These are phyloP conservation scores for Callipepla californica DNA, from an alignment of 2,113 vertebrate species.

Conservation along the genomic window DNA sequence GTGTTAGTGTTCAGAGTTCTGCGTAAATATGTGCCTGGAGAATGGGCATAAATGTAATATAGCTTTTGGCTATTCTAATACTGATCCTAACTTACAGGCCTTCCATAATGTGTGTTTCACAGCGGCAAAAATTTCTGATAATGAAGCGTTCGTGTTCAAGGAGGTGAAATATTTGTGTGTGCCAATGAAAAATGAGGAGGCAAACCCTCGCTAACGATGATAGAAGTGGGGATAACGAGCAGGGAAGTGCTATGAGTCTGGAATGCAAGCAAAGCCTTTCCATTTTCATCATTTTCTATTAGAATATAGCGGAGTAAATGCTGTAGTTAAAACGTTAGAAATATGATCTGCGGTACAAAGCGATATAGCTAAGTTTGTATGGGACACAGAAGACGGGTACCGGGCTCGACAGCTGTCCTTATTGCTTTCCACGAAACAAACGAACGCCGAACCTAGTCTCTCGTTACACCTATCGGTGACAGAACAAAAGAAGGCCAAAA, in stretches of 20 bases:
- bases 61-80: not conserved
- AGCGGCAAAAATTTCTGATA: not conserved
- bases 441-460: not conserved
- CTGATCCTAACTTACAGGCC: not conserved
- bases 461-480: not conserved
- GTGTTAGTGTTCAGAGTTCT: not conserved
- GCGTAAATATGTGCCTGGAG: not conserved
- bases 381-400: not conserved
- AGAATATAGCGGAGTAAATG: not conserved
- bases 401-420: not conserved
- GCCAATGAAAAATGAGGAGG: not conserved
- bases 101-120: not conserved
- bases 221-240: not conserved
- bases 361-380: not conserved
- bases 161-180: not conserved
- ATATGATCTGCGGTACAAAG: not conserved
- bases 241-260: not conserved
- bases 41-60: not conserved
- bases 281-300: not conserved
- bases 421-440: not conserved
- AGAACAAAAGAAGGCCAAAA: not conserved
- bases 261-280: not conserved
- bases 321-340: not conserved
- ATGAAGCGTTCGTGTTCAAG: not conserved
- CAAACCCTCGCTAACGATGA: not conserved